Base-by-base conservation (phyloP, 2,888 invertebrate species). In the Podotricha telesiphe region DNA sequence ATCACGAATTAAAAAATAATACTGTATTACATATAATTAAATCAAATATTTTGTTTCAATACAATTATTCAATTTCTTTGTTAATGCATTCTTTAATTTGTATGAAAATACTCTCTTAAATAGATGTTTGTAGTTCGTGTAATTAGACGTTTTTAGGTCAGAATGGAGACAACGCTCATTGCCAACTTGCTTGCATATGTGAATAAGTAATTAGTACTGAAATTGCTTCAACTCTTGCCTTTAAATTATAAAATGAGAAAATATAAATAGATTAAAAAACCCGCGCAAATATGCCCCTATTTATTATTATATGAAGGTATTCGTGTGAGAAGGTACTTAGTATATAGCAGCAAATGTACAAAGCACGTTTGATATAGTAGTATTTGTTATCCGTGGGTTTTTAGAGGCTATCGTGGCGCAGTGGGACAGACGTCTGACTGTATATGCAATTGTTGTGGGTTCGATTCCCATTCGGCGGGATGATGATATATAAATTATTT, bases 271-370 rank as follows among this genome's bases (percentile, higher is more conserved):
- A 45, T 61, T 51, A 50, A 45, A 37, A 10, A 51, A 40, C 28
- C 17, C 48, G 15, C 42, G 8, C 34, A 45, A n/a, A 28, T 17
- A 58, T 45, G 11, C 6, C 0, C 13, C 17, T 37, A 58, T n/a
- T 13, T 51, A 42, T 37, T 28, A 62, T 45, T 62, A 4, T 15
- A 47, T 75, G 3, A 84, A 96, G 98, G 99, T 75, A 99, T 99
- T n/a, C 95, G 99, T 59, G 99, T 99, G 99, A 88, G 98, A 99
- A n/a, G n/a, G n/a, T n/a, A n/a, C n/a, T n/a, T n/a, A n/a, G n/a
- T n/a, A n/a, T n/a, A n/a, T n/a, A n/a, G n/a, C n/a, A n/a, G n/a
- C n/a, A 42, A 42, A 42, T 42, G 2, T 42, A 2, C 42, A 3
- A 13, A 42, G 13, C 11, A 13, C 13, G 42, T 42, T 42, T 42